These are phyloP conservation scores for Drosophila sordidula DNA, from an alignment of 2,888 invertebrate species.

Conservation along the genomic window DNA sequence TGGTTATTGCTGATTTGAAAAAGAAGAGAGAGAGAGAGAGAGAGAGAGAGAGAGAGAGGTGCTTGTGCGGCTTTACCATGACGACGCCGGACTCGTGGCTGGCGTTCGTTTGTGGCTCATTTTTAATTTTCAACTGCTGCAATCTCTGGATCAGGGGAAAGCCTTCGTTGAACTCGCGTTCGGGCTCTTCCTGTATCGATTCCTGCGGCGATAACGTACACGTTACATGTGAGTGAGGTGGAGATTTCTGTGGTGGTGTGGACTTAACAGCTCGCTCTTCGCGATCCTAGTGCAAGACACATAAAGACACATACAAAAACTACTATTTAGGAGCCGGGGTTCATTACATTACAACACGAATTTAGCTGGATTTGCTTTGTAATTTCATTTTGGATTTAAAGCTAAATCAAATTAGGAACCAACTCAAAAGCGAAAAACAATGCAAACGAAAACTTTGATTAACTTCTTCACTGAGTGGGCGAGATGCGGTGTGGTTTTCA, in stretches of 20 bases:
- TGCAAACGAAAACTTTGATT: slow-evolving; percentile 12
- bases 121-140: slow-evolving; percentile 90
- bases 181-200: slow-evolving; percentile 85
- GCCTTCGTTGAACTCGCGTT: slow-evolving; percentile 89
- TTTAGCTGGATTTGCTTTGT: slow-evolving; percentile 36
- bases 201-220: slow-evolving; percentile 87
- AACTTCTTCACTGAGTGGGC: slow-evolving; percentile 16
- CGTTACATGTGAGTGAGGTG: slow-evolving; percentile 88
- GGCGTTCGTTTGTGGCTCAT: slow-evolving; percentile 87
- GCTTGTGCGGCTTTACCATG: slow-evolving; percentile 72
- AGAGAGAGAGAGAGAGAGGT: neutral
- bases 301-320: slow-evolving; percentile 84
- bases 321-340: slow-evolving; percentile 84
- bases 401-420: slow-evolving; percentile 45
- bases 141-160: slow-evolving; percentile 91
- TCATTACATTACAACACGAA: slow-evolving; percentile 80
- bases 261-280: slow-evolving; percentile 86
- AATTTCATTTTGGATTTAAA: slow-evolving; percentile 35
- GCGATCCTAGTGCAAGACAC: slow-evolving; percentile 86
- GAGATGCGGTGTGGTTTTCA: slow-evolving; percentile 20
- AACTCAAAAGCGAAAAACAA: slow-evolving; percentile 17
- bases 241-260: slow-evolving; percentile 85
- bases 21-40: neutral
- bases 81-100: slow-evolving; percentile 66
- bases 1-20: neutral